Percentiles rank a stretch among this genome's conserved stretches.
phyloP scores from a whole-genome alignment of 2,797 vertebrate genomes.

The Rousettus madagascariensis region DNA sequence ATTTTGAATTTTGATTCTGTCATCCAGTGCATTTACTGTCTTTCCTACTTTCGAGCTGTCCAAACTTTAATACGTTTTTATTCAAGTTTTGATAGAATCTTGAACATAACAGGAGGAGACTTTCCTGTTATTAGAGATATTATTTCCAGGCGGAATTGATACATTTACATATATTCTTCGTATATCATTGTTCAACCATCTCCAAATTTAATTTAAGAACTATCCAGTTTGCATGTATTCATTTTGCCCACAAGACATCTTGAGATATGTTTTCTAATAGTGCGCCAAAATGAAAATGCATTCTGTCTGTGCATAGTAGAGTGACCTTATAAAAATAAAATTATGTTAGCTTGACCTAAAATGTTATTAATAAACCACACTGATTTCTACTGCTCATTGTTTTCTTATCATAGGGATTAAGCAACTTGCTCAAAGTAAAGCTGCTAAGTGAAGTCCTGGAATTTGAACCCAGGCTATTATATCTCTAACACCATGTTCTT shows the following conservation, averaged over 20 bases:
- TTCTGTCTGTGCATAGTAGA: neutral
- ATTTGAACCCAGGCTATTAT: neutral
- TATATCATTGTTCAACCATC: neutral
- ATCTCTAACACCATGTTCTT: neutral
- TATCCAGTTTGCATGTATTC: neutral
- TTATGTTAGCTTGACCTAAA: neutral
- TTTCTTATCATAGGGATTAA: slow-evolving; percentile 17
- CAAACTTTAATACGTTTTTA: neutral
- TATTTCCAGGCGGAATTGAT: neutral
- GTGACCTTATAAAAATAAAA: neutral
- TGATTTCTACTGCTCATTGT: neutral
- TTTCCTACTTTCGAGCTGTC: neutral
- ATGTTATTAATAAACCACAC: neutral
- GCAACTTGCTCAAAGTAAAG: neutral
- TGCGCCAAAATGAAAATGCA: neutral
- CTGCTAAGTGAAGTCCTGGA: neutral
- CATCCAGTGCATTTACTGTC: neutral
- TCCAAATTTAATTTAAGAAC: neutral
- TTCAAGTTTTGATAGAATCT: neutral
- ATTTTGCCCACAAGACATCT: neutral
- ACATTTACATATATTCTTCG: neutral
- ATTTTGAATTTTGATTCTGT: neutral
- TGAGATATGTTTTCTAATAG: neutral
- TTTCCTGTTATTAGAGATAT: neutral
- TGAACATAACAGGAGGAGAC: neutral